phyloP scores from a whole-genome alignment of 2,113 vertebrate species.

The Kryptolebias marmoratus region DNA sequence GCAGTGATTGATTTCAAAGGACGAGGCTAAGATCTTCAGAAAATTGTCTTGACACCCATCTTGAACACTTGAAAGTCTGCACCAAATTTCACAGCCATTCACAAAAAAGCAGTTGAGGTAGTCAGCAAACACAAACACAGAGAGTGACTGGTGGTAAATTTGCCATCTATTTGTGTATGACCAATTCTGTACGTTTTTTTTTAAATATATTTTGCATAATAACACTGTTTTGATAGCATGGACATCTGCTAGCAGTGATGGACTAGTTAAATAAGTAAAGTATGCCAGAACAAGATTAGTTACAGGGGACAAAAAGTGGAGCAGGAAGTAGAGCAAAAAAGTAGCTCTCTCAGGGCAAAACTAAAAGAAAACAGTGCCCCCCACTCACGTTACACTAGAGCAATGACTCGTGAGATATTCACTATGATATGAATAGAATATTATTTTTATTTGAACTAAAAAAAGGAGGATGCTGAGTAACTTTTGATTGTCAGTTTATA shows the following conservation, averaged over 20 bases:
- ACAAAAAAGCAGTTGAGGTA: neutral
- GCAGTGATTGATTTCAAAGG: neutral
- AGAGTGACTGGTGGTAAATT: neutral
- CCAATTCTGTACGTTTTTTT: neutral
- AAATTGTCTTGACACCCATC: neutral
- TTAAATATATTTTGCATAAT: neutral
- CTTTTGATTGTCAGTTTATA: constrained; percentile 5
- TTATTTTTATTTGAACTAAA: neutral
- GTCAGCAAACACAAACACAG: neutral
- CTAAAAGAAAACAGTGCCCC: constrained; percentile 37
- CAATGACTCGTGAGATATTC: constrained; percentile 29
- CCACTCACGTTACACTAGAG: constrained; percentile 30
- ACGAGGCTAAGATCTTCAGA: neutral
- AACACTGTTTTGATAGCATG: neutral
- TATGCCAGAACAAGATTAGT: constrained; percentile 51
- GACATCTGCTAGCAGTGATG: constrained; percentile 27
- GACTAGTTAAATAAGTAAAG: constrained; percentile 54
- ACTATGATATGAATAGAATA: neutral
- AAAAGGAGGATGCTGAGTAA: neutral
- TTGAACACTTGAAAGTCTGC: neutral
- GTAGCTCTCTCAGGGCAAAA: constrained; percentile 55
- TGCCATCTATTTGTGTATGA: neutral
- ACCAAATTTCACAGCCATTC: neutral
- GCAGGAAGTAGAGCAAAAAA: constrained; percentile 71
- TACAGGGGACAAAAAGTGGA: constrained; percentile 67